Base-by-base conservation (phyloP, 1,140 invertebrate genomes). In the Heliconius eleuchia region DNA sequence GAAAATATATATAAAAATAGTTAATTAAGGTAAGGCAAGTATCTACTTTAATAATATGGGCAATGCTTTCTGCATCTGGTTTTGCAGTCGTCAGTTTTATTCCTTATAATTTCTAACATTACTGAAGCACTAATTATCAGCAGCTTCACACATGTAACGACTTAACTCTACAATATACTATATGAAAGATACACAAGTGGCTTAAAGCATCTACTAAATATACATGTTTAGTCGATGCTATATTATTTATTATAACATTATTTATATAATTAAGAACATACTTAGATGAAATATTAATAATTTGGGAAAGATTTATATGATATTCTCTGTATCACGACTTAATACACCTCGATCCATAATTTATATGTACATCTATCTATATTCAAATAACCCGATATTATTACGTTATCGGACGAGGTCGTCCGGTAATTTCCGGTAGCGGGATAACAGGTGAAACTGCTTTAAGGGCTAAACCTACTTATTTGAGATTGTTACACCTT, bases 401-500 rank as follows among this genome's bases (percentile, higher is more conserved):
- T 81, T 74, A 78, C 70, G 82, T 81, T 81, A 81, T 80, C 72
- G 79, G 71, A 74, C 71, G 74, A 79, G 79, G 80, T 79, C 82
- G 77, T 77, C 82, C 77, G 77, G 80, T 79, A 81, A 83, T 83
- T 83, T 83, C 77, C 76, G 71, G 78, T 77, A 81, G 73, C 74
- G 77, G 80, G 82, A 79, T 81, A 83, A 78, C 72, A 79, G 52
- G 72, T 82, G 75, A 75, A 79, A 81, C 80, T 77, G 77, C 75
- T 75, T 83, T 83, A 83, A 60, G 82, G 77, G 76, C 52, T 71
- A 57, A 76, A 76, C 74, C 42, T 77, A 76, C 77, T 78, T 76
- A 81, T 72, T 52, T 60, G 60, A 46, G 46, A 77, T 66, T 57
- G 74, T 77, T 77, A 77, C 79, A 50, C 39, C 66, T 57, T 42